phyloP scores from a whole-genome alignment of 2,113 vertebrate genomes.

The Plestiodon gilberti region DNA sequence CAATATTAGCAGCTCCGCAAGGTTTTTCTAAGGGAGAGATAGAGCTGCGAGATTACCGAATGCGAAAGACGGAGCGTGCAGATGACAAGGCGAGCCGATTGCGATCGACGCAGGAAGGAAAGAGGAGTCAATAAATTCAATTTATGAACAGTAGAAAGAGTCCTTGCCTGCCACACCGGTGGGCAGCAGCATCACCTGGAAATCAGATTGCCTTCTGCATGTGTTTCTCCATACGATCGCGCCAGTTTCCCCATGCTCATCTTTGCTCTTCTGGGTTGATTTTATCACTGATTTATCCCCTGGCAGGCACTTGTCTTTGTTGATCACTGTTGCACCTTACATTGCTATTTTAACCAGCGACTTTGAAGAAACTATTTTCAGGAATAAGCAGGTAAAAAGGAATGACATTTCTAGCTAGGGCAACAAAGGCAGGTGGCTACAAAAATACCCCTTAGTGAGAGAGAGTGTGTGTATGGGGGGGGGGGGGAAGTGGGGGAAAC shows the following conservation, averaged over 20 bases:
- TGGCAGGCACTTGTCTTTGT: slow-evolving; percentile 33
- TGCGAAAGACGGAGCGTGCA: slow-evolving; percentile 52
- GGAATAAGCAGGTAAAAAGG: slow-evolving; percentile 48
- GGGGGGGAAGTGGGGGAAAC: slow-evolving; percentile 47
- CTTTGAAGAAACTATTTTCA: slow-evolving; percentile 49
- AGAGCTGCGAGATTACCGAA: slow-evolving; percentile 61
- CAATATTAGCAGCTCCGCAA: slow-evolving; percentile 44
- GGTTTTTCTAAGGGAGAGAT: slow-evolving; percentile 59
- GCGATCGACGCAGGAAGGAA: slow-evolving; percentile 64
- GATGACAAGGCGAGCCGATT: slow-evolving; percentile 62
- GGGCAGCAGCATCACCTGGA: slow-evolving; percentile 44
- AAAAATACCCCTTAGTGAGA: slow-evolving; percentile 54
- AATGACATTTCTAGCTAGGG: slow-evolving; percentile 39
- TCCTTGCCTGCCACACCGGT: slow-evolving; percentile 31
- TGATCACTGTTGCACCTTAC: slow-evolving; percentile 47
- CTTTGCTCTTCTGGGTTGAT: slow-evolving; percentile 59
- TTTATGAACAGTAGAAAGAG: slow-evolving; percentile 69
- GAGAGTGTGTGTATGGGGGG: too few relatives aligned
- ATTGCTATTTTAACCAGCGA: not conserved
- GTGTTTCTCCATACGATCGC: slow-evolving; percentile 63
- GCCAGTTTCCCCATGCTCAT: slow-evolving; percentile 51
- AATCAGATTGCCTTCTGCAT: slow-evolving; percentile 62
- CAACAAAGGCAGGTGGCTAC: slow-evolving; percentile 43
- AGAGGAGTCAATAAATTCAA: slow-evolving; percentile 69
- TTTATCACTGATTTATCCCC: slow-evolving; percentile 56